These are phyloP conservation scores for Campylomormyrus numenius DNA, from an alignment of 2,113 vertebrate species.

Conservation along the genomic window DNA sequence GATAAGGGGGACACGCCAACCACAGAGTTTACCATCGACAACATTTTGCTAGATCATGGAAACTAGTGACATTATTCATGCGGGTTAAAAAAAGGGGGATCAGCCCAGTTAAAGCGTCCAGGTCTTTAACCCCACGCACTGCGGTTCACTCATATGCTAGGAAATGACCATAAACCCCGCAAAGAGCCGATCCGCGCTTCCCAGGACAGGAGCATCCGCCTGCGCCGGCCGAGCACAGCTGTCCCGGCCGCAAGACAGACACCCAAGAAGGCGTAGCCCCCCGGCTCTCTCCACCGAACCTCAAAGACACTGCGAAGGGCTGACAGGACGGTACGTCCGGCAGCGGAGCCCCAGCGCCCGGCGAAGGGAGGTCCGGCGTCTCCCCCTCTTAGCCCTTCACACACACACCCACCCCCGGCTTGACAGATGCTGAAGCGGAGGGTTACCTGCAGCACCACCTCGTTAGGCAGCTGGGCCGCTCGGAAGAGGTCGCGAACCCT, in stretches of 20 bases:
- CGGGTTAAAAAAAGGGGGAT: not conserved
- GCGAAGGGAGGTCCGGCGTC: not conserved
- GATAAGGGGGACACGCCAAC: not conserved
- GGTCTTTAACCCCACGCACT: not conserved
- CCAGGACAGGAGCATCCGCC: not conserved
- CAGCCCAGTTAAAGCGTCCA: not conserved
- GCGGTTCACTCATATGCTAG: not conserved
- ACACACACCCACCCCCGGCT: not conserved
- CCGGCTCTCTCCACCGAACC: not conserved
- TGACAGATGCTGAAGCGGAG: slow-evolving; percentile 23
- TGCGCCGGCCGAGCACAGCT: not conserved
- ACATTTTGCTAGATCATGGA: not conserved
- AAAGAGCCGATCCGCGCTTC: not conserved
- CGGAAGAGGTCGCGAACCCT: slow-evolving; percentile 91
- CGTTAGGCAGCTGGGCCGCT: slow-evolving; percentile 88
- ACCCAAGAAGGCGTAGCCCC: not conserved
- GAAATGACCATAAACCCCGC: not conserved
- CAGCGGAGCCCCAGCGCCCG: too few species aligned
- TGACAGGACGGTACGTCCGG: not conserved
- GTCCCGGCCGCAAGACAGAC: not conserved
- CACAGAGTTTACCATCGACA: not conserved
- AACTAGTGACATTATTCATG: not conserved
- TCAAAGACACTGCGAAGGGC: not conserved
- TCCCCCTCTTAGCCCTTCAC: not conserved
- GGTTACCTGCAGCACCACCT: slow-evolving; percentile 86